A percentile compares a stretch with the other conserved stretches of the same genome.
Evolutionary conservation across 2,888 invertebrate genomes (phyloP).

Genomic region (Kuschelorhynchus macadamiae): DNA sequence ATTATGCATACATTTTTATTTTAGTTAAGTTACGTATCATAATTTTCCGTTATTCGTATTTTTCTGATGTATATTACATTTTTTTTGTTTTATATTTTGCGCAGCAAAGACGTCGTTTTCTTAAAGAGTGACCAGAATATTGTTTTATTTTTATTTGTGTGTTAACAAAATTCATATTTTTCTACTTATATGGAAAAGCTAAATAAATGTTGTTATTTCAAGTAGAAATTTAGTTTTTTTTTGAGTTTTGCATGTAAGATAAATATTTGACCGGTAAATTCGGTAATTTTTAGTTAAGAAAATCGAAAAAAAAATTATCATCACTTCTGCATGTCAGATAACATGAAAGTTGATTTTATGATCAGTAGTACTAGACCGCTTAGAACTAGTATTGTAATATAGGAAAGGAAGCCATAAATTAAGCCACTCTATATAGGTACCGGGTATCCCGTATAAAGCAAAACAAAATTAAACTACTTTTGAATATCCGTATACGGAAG

Average conservation of each 20-base stretch:
- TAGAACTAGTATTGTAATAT: too few species aligned
- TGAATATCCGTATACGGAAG: too few species aligned
- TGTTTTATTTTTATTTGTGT: constrained; percentile 53
- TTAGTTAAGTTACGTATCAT: constrained; percentile 6
- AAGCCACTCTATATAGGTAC: too few species aligned
- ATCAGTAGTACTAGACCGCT: too few species aligned
- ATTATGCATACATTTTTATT: constrained; percentile 9
- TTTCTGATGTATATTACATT: neutral
- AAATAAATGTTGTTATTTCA: constrained; percentile 46
- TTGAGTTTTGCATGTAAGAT: constrained; percentile 1
- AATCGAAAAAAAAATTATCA: too few species aligned
- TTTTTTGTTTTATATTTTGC: constrained; percentile 5
- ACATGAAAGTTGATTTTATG: too few species aligned
- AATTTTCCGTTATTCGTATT: constrained; percentile 2
- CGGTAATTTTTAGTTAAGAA: too few species aligned
- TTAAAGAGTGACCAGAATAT: constrained; percentile 52
- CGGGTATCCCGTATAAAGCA: too few species aligned
- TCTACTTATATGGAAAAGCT: constrained; percentile 50
- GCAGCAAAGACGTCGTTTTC: constrained; percentile 33
- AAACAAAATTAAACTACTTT: too few species aligned
- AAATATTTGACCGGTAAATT: neutral
- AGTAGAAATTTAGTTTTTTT: constrained; percentile 25
- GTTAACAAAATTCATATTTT: constrained; percentile 56
- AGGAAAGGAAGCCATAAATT: too few species aligned
- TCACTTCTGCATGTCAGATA: too few species aligned